These are phyloP conservation scores for Grammomys dolichurus DNA, from an alignment of 2,113 vertebrate genomes.

Conservation along the genomic window DNA sequence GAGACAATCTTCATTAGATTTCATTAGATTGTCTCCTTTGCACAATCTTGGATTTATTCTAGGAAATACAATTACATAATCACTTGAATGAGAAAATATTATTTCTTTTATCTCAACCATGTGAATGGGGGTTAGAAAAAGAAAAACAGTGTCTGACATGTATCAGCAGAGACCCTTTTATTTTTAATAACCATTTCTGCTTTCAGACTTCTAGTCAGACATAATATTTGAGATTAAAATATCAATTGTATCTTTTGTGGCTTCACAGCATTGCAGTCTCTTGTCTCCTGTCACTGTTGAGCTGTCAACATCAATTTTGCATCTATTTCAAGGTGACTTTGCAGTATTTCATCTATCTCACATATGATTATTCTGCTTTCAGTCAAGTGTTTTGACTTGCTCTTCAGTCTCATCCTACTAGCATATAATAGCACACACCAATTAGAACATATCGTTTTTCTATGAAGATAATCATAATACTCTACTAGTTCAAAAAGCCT, in stretches of 20 bases:
- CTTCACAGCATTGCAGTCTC: slow-evolving; percentile 61
- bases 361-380: slow-evolving; percentile 55
- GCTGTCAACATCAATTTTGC: slow-evolving; percentile 74
- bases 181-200: slow-evolving; percentile 58
- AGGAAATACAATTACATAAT: slow-evolving; percentile 29
- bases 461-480: slow-evolving; percentile 46
- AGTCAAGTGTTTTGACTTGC: slow-evolving; percentile 51
- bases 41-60: neutral
- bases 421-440: slow-evolving; percentile 18
- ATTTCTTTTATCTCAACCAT: neutral
- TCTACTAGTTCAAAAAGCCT: slow-evolving; percentile 10
- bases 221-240: slow-evolving; percentile 76
- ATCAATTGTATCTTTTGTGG: slow-evolving; percentile 67
- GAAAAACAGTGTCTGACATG: slow-evolving; percentile 29
- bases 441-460: slow-evolving; percentile 45
- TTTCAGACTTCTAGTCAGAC: slow-evolving; percentile 51
- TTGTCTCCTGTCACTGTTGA: slow-evolving; percentile 61
- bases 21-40: neutral
- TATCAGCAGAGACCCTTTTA: slow-evolving; percentile 45
- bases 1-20: neutral
- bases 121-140: neutral
- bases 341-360: slow-evolving; percentile 63
- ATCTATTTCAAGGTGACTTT: slow-evolving; percentile 79
- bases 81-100: slow-evolving; percentile 41
- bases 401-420: slow-evolving; percentile 31